Evolutionary conservation across 2,797 vertebrate genomes (phyloP), one percentile per base, ranked within the genome.

Genomic region (Galago senegalensis): DNA sequence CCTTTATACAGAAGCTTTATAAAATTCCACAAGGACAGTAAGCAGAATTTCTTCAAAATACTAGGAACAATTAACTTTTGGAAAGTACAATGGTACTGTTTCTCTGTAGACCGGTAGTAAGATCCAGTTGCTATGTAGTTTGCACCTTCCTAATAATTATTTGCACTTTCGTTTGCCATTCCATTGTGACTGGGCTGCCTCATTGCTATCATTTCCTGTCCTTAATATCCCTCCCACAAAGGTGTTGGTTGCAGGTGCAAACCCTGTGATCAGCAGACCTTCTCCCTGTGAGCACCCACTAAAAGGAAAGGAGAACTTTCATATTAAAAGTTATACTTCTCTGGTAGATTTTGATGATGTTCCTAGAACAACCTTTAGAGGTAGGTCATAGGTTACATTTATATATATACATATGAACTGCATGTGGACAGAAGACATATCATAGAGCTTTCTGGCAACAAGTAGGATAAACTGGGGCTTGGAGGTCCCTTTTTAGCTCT

Each of bases 121-220:
- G 93, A 98, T 73, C 82, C 98, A 80, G 93, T 97, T 98, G 95
- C 97, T 97, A 93, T 91, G 97, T 96, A 97, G 97, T 98, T 87
- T 96, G 96, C 61, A 94, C 65, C 77, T 97, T n/a, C 95, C 92
- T 97, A 96, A 96, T 95, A 96, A 98, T 97, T 97, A 96, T 97
- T 97, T 97, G 96, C 29, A 37, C 94, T 97, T 97, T 27, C 73
- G 85, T 97, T 97, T 87, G 82, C 88, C 80, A 95, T 84, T 93
- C 83, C 87, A 94, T 93, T 93, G 85, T 70, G 61, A 86, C 77
- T 93, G 34, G 91, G 40, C 2, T 27, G 85, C 81, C 81, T 84
- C 81, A n/a, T 84, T 96, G 96, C 94, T 81, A 61, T 86, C 96
- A 23, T 81, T 96, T 85, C 67, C 94, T 93, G 12, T 94, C 58